Conservation (phyloP, 2,113 vertebrate species). For the Lagopus leucura region DNA sequence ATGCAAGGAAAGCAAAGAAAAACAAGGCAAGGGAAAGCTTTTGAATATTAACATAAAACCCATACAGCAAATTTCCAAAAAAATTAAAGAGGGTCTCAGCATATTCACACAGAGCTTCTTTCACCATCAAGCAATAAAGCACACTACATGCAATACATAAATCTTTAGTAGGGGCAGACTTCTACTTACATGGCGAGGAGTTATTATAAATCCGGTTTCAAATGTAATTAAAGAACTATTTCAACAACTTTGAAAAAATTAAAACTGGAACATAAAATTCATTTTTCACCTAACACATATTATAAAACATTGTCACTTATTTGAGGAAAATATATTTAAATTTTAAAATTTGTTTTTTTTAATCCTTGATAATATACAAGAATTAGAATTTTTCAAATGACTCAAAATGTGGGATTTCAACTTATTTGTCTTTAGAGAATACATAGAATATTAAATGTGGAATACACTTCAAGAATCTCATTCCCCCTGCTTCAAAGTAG, state of each 20-base stretch:
- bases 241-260: not conserved
- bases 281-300: not conserved
- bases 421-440: not conserved
- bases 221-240: constrained; percentile 26
- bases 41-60: not conserved
- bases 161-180: not conserved
- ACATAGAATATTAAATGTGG: not conserved
- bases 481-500: not conserved
- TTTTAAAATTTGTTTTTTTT: not conserved
- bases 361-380: not conserved
- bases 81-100: not conserved
- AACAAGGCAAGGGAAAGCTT: not conserved
- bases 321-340: not conserved
- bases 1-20: constrained; percentile 12
- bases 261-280: not conserved
- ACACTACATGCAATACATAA: not conserved
- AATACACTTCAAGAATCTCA: not conserved
- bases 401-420: not conserved
- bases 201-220: not conserved
- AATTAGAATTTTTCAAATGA: not conserved
- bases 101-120: not conserved
- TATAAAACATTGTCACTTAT: not conserved
- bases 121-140: constrained; percentile 1
- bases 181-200: not conserved
- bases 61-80: constrained; percentile 34